These are phyloP conservation scores for Antennarius maculatus DNA, from an alignment of 2,797 vertebrate genomes.

Conservation along the genomic window DNA sequence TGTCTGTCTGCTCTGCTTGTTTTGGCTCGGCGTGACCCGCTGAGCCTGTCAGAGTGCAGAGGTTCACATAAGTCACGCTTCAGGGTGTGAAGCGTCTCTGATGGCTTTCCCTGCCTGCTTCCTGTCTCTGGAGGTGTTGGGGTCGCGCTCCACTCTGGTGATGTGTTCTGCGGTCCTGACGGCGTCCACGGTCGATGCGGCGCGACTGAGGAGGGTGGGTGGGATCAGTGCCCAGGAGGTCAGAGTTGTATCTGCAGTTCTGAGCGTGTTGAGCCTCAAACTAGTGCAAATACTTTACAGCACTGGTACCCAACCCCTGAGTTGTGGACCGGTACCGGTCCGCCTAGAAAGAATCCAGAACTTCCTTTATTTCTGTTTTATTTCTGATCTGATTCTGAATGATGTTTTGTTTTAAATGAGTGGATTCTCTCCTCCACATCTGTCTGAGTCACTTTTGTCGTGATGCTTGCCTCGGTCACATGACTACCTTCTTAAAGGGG, in stretches of 20 bases:
- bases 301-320: no score
- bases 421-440: no score
- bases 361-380: no score
- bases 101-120: conserved; percentile 44
- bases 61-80: conserved; percentile 48
- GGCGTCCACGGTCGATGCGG: neutral
- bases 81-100: conserved; percentile 53
- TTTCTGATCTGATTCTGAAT: no score
- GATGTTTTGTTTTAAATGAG: no score
- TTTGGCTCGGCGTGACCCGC: conserved; percentile 37
- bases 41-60: conserved; percentile 23
- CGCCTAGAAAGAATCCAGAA: no score
- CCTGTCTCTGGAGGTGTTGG: conserved; percentile 39
- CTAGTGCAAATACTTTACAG: neutral
- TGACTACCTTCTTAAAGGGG: no score
- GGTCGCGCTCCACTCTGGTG: conserved; percentile 5
- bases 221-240: neutral
- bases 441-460: no score
- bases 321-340: no score
- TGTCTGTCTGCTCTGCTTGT: conserved; percentile 42
- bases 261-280: neutral
- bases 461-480: no score
- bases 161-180: conserved; percentile 40
- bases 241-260: no score
- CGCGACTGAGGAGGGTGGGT: neutral